Evolutionary conservation across 2,113 vertebrate species (phyloP).

Genomic region (Trichomycterus rosablanca): DNA sequence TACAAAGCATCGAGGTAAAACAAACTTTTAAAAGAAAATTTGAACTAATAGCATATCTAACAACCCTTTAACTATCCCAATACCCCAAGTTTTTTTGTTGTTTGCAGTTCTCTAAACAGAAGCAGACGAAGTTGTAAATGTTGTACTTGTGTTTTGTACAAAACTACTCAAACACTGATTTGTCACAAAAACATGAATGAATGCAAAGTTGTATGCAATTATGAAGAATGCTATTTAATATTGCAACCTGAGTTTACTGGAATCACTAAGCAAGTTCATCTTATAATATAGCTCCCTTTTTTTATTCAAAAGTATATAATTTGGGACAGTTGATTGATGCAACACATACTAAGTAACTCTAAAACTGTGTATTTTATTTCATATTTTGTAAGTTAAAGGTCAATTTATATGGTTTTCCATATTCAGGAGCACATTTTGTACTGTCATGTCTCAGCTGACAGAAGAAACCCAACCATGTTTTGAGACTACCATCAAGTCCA

Average conservation of each 20-base stretch:
- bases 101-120: slow-evolving; percentile 19
- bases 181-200: not conserved
- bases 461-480: slow-evolving; percentile 93
- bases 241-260: slow-evolving; percentile 14
- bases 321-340: not conserved
- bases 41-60: slow-evolving; percentile 58
- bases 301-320: too few relatives aligned
- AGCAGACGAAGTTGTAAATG: not conserved
- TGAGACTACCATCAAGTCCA: slow-evolving; percentile 89
- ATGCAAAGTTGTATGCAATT: not conserved
- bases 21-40: slow-evolving; percentile 65
- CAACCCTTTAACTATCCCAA: slow-evolving; percentile 19
- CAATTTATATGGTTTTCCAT: slow-evolving; percentile 45
- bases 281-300: not conserved
- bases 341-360: not conserved
- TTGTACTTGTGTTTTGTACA: not conserved
- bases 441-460: slow-evolving; percentile 92
- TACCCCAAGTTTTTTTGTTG: slow-evolving; percentile 7
- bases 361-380: not conserved
- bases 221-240: slow-evolving; percentile 5
- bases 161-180: not conserved
- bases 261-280: slow-evolving; percentile 11
- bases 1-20: slow-evolving; percentile 93
- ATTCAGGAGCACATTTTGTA: slow-evolving; percentile 93
- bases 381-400: slow-evolving; percentile 13